Evolutionary conservation across 1,140 invertebrate genomes (phyloP), one percentile per base, ranked within the genome.

Genomic region (Drosophila nebulosa): DNA sequence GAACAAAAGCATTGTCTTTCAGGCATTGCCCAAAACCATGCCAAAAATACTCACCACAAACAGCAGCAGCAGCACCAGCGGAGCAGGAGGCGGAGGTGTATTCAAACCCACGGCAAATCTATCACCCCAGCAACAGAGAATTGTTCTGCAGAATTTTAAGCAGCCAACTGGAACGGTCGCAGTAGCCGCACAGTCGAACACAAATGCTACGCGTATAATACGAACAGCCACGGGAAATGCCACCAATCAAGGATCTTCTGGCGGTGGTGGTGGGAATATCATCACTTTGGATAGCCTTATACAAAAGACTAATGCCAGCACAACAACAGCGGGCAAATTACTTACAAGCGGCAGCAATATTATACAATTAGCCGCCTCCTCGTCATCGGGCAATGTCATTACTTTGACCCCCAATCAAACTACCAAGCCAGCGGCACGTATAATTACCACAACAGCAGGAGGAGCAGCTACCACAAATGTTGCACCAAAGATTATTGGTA

Each of bases 251-350:
- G 30, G 50, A 18, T 27, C 36, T 24, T 50, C 78, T 9, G 67
- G 70, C 21, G 14, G 51, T 9, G 67, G 70, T 16, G 92, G 93
- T 1, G 94, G 93, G 0, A 94, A 95, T 64, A 92, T 95, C 3
- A 94, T 95, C 7, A 94, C 94, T 0, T 93, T 95, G n/a, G 95
- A 95, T 78, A 94, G 93, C 91, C 75, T 95, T 12, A 73, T 95
- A 4, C 93, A 94, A 2, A 94, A 95, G 61, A 46, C 90, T 91
- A 67, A 68, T 59, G 69, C 89, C 91, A 27, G 56, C 62, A 26
- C 59, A 62, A 30, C 60, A 58, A 32, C 30, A 6, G 63, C 30
- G 9, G 63, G 62, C 1, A 74, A 74, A 32, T 22, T 85, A 0
- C 30, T 70, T 7, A 57, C 68, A n/a, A 9, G 69, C 7, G 66